A percentile compares a stretch with the other conserved stretches of the same genome.
Evolutionary conservation across 2,888 invertebrate genomes (phyloP).

Genomic region (Pocota personata): DNA sequence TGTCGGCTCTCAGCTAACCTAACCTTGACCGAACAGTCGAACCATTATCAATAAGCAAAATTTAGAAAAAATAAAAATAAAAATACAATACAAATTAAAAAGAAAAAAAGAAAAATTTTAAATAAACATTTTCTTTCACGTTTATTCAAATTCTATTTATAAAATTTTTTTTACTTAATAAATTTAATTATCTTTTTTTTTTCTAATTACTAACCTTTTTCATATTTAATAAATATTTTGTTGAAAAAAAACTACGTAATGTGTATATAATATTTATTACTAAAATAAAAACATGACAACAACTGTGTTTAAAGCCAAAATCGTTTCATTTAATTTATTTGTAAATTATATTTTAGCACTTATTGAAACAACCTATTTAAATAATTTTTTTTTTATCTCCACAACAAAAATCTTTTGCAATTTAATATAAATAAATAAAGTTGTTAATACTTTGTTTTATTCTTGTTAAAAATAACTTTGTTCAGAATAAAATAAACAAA

Average conservation of each 20-base stretch:
- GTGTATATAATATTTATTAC: slow-evolving; percentile 19
- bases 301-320: slow-evolving; percentile 50
- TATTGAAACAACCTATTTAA: slow-evolving; percentile 36
- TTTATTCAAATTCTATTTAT: slow-evolving; percentile 15
- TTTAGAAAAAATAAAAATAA: neutral
- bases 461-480: slow-evolving; percentile 24
- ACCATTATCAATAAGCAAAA: too few relatives aligned
- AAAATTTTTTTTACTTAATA: slow-evolving; percentile 1
- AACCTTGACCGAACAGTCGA: too few relatives aligned
- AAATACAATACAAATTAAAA: neutral
- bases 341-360: slow-evolving; percentile 45
- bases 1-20: too few relatives aligned
- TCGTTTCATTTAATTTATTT: slow-evolving; percentile 5
- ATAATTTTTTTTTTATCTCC: neutral
- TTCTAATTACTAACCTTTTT: slow-evolving; percentile 44
- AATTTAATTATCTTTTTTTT: slow-evolving; percentile 2
- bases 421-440: slow-evolving; percentile 25
- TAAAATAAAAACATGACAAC: slow-evolving; percentile 32
- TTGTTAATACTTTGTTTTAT: slow-evolving; percentile 9
- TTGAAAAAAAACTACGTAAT: slow-evolving; percentile 36
- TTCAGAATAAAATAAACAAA: neutral
- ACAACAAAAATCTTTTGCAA: neutral
- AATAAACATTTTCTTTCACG: neutral
- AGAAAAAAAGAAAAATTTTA: neutral
- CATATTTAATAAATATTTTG: neutral